A percentile compares a stretch with the other conserved stretches of the same genome.
These are phyloP conservation scores for Plumapathes pennacea DNA, from an alignment of 92 coral and sea anemone species.

Conservation along the genomic window DNA sequence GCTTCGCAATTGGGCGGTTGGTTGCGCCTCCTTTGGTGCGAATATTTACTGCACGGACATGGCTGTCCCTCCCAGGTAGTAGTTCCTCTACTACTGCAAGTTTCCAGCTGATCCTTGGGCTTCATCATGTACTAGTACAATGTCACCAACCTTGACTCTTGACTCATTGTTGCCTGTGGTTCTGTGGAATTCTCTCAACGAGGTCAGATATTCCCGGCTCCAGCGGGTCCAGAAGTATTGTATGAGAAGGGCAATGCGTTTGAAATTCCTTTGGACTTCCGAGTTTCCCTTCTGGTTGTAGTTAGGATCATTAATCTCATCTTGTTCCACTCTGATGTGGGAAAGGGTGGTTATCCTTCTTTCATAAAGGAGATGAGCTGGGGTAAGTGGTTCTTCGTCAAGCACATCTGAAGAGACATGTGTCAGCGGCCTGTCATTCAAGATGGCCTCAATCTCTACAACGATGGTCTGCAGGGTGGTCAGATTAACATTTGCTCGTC, in stretches of 20 bases:
- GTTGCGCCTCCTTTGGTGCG: conserved; percentile 42
- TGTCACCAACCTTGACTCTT: conserved; percentile 29
- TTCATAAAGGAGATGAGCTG: conserved; percentile 47
- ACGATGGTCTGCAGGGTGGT: conserved; percentile 19
- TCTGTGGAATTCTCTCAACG: conserved; percentile 20
- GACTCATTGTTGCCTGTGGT: neutral
- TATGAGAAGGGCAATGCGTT: neutral
- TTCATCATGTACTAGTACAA: conserved; percentile 35
- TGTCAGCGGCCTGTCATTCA: too few relatives aligned
- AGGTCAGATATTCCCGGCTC: conserved; percentile 24
- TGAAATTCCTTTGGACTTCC: conserved; percentile 7
- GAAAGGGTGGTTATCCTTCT: conserved; percentile 23
- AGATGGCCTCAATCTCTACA: conserved; percentile 55
- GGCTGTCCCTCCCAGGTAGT: conserved; percentile 40
- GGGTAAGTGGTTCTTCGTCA: conserved; percentile 56
- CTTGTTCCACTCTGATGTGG: conserved; percentile 14
- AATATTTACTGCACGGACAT: conserved; percentile 49
- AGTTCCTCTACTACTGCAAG: conserved; percentile 47
- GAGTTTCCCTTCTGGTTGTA: too few relatives aligned
- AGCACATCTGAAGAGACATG: conserved; percentile 42
- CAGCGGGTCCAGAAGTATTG: conserved; percentile 26
- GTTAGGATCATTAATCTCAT: conserved; percentile 17
- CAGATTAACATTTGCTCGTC: conserved; percentile 41
- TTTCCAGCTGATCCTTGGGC: conserved; percentile 33
- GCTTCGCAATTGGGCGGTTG: conserved; percentile 48